Base-by-base conservation (phyloP, 2,797 vertebrate genomes). In the Danio aesculapii region DNA sequence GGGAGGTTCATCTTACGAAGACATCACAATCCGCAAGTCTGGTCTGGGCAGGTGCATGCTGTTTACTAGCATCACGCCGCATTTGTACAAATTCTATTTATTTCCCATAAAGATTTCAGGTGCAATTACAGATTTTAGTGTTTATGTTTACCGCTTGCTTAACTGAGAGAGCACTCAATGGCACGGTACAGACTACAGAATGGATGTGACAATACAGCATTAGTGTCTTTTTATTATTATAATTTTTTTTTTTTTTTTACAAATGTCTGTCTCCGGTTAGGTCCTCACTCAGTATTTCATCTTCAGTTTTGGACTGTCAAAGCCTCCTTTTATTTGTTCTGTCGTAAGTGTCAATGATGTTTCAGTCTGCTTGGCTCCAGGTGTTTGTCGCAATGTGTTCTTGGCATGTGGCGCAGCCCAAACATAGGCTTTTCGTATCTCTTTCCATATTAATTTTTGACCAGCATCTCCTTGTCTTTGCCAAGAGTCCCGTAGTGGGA, bases 321-420 rank as follows among this genome's bases (percentile, higher is more conserved):
- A 43, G 75, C 59, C 53, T 74, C 50, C 73, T 39, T n/a, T 59
- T 30, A 3, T 71, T 55, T 71, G 52, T 55, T 74, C 17, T 53
- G 30, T 80, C 78, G 68, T 16, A 86, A 87, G 82, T 81, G 77
- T 87, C 89, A 89, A 44, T 88, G 89, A 89, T 87, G 72, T 84
- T 86, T 85, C 83, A 66, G 86, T 87, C 89, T 84, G 84, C 85
- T 90, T 89, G 49, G 85, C 63, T 79, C 87, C 90, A 90, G 90
- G 87, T 92, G 88, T 87, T 83, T 70, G 75, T 52, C 71, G 75
- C 85, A 77, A 81, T 85, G 79, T 86, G 88, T 89, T 88, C 84
- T 90, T 86, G 59, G 67, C 83, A 83, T 78, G 81, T 86, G 78
- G 85, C 83, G 30, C 84, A 69, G 76, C 49, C 67, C 77, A 44